Conservation (phyloP, 2,888 invertebrate genomes). For the Nomada flava region DNA sequence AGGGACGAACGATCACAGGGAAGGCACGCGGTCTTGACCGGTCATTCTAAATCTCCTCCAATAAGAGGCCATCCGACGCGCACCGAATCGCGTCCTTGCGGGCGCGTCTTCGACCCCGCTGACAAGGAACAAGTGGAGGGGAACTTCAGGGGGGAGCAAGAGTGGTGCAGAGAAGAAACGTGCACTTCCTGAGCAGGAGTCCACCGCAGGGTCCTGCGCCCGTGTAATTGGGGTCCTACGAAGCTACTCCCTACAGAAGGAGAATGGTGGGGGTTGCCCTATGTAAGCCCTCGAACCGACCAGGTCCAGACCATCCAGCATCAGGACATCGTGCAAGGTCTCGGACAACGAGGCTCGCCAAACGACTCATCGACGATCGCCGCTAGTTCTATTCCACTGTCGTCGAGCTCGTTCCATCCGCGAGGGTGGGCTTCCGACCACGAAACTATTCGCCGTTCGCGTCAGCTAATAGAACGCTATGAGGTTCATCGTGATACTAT, state of each 20-base stretch:
- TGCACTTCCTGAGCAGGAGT: conserved; percentile 79
- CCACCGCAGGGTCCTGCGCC: conserved; percentile 73
- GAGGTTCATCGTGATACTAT: conserved; percentile 41
- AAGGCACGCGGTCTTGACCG: conserved; percentile 40
- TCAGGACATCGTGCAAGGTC: conserved; percentile 80
- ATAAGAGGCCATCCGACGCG: conserved; percentile 47
- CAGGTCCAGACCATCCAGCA: conserved; percentile 84
- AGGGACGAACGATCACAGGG: conserved; percentile 47
- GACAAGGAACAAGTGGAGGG: conserved; percentile 36
- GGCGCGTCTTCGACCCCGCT: conserved; percentile 53
- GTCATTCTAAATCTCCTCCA: conserved; percentile 70
- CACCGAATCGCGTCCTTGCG: conserved; percentile 55
- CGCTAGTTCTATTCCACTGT: conserved; percentile 16
- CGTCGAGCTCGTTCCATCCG: background rate
- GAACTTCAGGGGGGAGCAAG: conserved; percentile 36
- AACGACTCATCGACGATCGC: conserved; percentile 29
- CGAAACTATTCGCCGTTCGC: background rate
- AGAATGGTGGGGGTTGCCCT: conserved; percentile 83
- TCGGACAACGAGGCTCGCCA: conserved; percentile 50
- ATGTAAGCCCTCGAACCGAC: conserved; percentile 83
- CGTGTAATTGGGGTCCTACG: conserved; percentile 82
- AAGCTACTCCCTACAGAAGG: conserved; percentile 73
- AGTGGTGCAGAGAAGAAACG: conserved; percentile 48
- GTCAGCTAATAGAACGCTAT: conserved; percentile 23
- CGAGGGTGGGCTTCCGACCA: background rate